Evolutionary conservation across 1,140 invertebrate genomes (phyloP), one percentile per base, ranked within the genome.

Genomic region (Drosophila sturtevanti): DNA sequence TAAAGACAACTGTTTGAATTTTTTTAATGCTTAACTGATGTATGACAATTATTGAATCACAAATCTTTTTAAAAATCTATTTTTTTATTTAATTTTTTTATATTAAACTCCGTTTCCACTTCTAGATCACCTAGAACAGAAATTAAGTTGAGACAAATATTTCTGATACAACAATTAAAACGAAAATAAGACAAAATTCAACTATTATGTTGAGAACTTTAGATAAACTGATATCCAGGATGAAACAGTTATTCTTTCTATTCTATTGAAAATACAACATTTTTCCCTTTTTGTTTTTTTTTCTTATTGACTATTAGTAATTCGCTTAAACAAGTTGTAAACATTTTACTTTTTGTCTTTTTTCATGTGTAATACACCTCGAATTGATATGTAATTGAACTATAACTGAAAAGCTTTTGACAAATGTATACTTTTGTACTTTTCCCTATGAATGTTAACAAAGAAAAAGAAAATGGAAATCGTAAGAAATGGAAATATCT

Each of bases 401-500:
- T 77, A 77, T 56, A 80, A 75, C 51, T 63, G 69, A 81, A 89
- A 86, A 86, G 76, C 86, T 86, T 86, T 90, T 70, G 64, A 56
- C 12, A 89, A 38, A 75, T 84, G 81, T 86, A 90, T 90, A 90
- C 86, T 90, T 90, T 90, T 90, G 86, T 90, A 90, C 81, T 90
- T 90, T 90, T 71, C 80, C 85, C 73, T 75, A 79, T 59, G 51
- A 72, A 65, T 62, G 68, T 64, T 74, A 74, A 72, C 59, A 64
- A 72, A 69, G 52, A 37, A 68, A 63, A 70, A 38, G 22, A 55
- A 68, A 56, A 67, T 16, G 16, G 16, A 74, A 72, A 76, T 51
- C 41, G 63, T 60, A 76, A 65, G 58, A 71, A 61, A 44, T 62
- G 55, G 24, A 63, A 68, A 41, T 48, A 64, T 69, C 68, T 68